phyloP scores from a whole-genome alignment of 2,888 invertebrate genomes.

The Drosophila affinis region DNA sequence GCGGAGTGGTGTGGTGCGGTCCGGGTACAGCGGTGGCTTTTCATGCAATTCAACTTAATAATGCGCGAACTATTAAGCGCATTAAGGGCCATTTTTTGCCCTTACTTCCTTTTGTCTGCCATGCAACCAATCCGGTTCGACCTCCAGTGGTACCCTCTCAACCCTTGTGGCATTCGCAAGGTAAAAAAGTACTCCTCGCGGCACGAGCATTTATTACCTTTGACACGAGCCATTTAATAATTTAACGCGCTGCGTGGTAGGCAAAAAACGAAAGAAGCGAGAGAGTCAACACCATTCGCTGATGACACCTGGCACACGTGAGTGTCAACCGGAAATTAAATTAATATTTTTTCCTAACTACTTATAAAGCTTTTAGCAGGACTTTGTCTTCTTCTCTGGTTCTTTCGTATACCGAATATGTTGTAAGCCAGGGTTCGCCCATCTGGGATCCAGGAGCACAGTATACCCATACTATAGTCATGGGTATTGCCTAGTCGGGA shows the following conservation, averaged over 20 bases:
- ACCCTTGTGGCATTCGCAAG: conserved; percentile 35
- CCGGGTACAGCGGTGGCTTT: conserved; percentile 18
- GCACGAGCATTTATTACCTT: conserved; percentile 70
- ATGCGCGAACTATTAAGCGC: conserved; percentile 74
- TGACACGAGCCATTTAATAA: conserved; percentile 75
- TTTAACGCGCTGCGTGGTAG: conserved; percentile 45
- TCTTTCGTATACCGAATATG: too few species aligned
- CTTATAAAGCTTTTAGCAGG: conserved; percentile 66
- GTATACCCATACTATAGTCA: too few species aligned
- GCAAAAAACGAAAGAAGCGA: neutral
- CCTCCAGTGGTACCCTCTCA: conserved; percentile 17
- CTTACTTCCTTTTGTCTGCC: conserved; percentile 14
- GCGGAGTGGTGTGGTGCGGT: neutral
- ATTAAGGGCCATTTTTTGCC: conserved; percentile 57
- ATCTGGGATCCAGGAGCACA: too few species aligned
- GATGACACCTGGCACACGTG: conserved; percentile 45
- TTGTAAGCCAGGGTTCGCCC: too few species aligned
- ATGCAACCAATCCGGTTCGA: neutral
- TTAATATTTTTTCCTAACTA: conserved; percentile 56
- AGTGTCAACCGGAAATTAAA: conserved; percentile 58
- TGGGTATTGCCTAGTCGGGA: too few species aligned
- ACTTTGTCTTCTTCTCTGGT: conserved; percentile 10
- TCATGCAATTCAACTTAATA: conserved; percentile 72
- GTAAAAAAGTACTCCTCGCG: conserved; percentile 40
- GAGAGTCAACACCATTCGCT: conserved; percentile 16